Conservation (phyloP, 2,888 invertebrate species). For the Trichacis sp. region DNA sequence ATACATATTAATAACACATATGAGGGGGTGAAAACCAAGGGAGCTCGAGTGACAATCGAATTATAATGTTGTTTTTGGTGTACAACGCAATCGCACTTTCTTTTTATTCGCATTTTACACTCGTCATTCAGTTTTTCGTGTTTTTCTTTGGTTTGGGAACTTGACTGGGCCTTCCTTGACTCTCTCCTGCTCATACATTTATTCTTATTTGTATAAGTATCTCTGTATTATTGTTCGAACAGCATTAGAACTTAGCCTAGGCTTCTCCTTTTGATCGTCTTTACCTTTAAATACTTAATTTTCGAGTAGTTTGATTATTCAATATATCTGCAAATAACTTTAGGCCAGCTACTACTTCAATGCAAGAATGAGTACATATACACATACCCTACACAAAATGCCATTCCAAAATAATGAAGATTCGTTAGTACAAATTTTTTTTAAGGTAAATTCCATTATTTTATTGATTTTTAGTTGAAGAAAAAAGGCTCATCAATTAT, state of each 20-base stretch:
- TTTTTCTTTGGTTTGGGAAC: too few relatives aligned
- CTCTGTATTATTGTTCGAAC: constrained; percentile 69
- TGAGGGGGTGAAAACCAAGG: constrained; percentile 39
- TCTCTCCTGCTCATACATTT: constrained; percentile 36
- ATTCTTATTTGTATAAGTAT: constrained; percentile 57
- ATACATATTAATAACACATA: constrained; percentile 37
- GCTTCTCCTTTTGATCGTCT: constrained; percentile 42
- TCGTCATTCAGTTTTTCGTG: too few relatives aligned
- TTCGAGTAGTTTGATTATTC: constrained; percentile 33
- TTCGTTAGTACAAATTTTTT: neutral
- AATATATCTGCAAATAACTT: constrained; percentile 54
- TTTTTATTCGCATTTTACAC: too few relatives aligned
- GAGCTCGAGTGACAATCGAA: too few relatives aligned
- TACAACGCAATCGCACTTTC: too few relatives aligned
- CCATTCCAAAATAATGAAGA: constrained; percentile 3
- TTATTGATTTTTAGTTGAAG: too few relatives aligned
- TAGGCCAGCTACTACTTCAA: constrained; percentile 68
- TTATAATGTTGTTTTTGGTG: too few relatives aligned
- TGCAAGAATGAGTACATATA: constrained; percentile 46
- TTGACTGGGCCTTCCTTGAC: neutral
- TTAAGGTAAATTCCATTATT: too few relatives aligned
- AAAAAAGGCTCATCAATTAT: too few relatives aligned
- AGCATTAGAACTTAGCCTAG: constrained; percentile 67
- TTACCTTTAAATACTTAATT: constrained; percentile 48
- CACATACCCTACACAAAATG: constrained; percentile 3